Base-by-base conservation (phyloP, 2,113 vertebrate genomes). In the Tiliqua scincoides region DNA sequence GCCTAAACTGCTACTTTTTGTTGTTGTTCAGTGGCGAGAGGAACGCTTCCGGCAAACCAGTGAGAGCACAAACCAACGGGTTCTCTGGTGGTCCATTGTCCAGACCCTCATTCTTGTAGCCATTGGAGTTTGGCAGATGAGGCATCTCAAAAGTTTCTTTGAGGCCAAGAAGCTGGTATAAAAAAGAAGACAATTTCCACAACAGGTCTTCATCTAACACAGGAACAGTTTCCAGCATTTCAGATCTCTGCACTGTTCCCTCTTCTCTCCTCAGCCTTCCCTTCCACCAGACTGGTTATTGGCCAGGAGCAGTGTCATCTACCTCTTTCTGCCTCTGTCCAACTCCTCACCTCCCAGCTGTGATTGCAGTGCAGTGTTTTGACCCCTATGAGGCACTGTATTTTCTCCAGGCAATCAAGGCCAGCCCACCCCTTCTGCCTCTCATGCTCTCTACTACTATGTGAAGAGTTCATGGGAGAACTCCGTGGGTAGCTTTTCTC, bases 151-250 rank as follows among this genome's bases (percentile, higher is more conserved):
- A 97, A 97, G 98, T 93, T 98, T 98, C 96, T 98, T 98, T 72
- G 98, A 98, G 94, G 98, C 98, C 89, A 98, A 98, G 96, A 98
- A 98, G 92, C 96, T 98, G 90, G 98, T 98, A 90, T 98, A 98
- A 93, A 77, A 65, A 72, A 43, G 14, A 30, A 63, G 40, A 21
- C 40, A 62, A 20, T 57, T 61, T 37, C 79, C 83, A 71, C 85
- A 70, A 54, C 54, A 37, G 54, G 74, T 85, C 52, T 59, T 23
- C 62, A 61, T 67, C 65, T 74, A 59, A n/a, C 62, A 20, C 61
- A 43, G 70, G 70, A 74, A 6, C 76, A 84, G 20, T 67, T 81
- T 35, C 65, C 23, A 32, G 67, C 63, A 61, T 73, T 72, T 90
- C 68, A 67, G 61, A 63, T 79, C 48, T 30, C 68, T 65, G 65